These are phyloP conservation scores for Caloenas nicobarica DNA, from an alignment of 2,113 vertebrate genomes.

Conservation along the genomic window DNA sequence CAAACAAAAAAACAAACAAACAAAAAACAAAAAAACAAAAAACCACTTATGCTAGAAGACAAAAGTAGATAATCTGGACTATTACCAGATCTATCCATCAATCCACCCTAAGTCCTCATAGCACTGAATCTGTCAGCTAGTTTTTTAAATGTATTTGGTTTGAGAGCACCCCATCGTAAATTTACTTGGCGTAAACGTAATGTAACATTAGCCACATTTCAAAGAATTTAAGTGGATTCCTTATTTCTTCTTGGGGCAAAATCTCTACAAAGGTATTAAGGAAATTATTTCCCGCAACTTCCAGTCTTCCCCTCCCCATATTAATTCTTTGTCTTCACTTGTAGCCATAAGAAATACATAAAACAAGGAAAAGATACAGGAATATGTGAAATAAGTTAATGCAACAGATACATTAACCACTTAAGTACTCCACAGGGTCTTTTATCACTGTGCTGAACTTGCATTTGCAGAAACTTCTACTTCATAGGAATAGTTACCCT, in stretches of 20 bases:
- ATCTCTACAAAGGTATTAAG: background rate
- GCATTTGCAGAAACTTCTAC: background rate
- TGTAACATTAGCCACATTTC: background rate
- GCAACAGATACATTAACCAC: background rate
- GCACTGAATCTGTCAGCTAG: background rate
- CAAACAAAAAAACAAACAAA: background rate
- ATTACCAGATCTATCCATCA: background rate
- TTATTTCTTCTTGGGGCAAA: background rate
- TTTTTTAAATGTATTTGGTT: background rate
- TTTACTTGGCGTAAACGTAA: background rate
- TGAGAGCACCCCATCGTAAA: background rate
- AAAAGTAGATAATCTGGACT: background rate
- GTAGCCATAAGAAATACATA: background rate
- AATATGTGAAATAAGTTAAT: background rate
- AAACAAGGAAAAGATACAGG: background rate
- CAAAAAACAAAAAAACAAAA: background rate
- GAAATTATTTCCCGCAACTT: background rate
- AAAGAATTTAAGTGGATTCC: background rate
- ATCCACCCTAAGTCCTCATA: background rate
- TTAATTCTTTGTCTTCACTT: background rate
- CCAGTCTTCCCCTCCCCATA: background rate
- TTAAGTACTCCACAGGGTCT: background rate
- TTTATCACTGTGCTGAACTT: background rate
- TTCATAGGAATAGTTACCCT: background rate
- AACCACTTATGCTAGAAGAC: background rate